Base-by-base conservation (phyloP, 2,113 vertebrate species). In the Pteronura brasiliensis region DNA sequence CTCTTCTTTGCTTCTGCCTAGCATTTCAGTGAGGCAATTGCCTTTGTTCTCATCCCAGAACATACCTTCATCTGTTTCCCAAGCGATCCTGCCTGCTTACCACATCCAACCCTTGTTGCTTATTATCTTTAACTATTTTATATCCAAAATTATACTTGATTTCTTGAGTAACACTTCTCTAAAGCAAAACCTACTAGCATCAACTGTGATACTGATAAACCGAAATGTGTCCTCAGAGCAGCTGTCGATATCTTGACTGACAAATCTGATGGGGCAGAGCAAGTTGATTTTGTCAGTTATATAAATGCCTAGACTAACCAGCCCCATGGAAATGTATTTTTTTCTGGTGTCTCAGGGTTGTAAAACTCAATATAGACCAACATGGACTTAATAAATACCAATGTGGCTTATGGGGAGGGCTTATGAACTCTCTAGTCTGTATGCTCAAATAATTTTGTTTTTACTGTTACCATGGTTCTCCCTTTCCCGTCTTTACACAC, bases 121-220 rank as follows among this genome's bases (percentile, higher is more conserved):
- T 69, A 29, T 84, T 90, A 34, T 92, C 97, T 94, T 96, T 93
- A 88, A 83, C 52, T 29, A n/a, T 18, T 93, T 96, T 90, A 61
- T 67, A 47, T 69, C 3, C 27, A 87, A 92, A 76, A 93, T 84
- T 91, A 52, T n/a, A 25, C 12, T 79, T 90, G 36, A 90, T 87
- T 86, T 94, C 52, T 63, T 88, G 42, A 65, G 85, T 95, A 80
- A 52, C 13, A 63, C 23, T 63, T 89, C 44, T 49, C 36, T 69
- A 23, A 84, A 55, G 15, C 71, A 96, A 93, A 95, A 72, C 71
- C 15, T 95, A 18, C 65, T 65, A 36, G n/a, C 72, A 85, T 52
- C 79, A 83, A 69, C 63, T 95, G 9, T 81, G 61, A 69, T 80
- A 80, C 17, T 49, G n/a, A 74, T 86, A 97, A 97, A 95, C 8